Conservation (phyloP, 2,113 vertebrate species). For the Oncorhynchus nerka region DNA sequence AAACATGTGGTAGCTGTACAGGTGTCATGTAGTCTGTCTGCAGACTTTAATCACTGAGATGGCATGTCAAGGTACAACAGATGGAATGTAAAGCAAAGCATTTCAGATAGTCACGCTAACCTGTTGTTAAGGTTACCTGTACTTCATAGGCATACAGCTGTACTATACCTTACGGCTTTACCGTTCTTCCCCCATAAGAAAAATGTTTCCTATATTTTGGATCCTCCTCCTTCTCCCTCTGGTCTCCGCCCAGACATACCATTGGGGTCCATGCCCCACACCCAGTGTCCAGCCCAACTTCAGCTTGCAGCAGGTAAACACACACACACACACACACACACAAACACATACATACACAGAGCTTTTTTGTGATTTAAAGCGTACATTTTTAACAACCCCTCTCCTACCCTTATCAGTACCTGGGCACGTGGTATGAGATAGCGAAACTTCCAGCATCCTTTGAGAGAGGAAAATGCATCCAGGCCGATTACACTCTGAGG, state of each 20-base stretch:
- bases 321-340: background rate
- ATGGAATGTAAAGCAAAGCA: too few relatives aligned
- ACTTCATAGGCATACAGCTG: too few relatives aligned
- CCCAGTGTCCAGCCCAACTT: conserved; percentile 83
- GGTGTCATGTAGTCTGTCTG: too few relatives aligned
- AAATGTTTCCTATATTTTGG: conserved; percentile 29
- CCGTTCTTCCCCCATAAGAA: conserved; percentile 5
- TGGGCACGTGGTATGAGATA: conserved; percentile 78
- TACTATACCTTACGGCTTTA: too few relatives aligned
- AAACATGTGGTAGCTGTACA: too few relatives aligned
- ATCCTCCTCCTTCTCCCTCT: conserved; percentile 53
- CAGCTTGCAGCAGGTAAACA: conserved; percentile 41
- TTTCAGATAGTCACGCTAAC: too few relatives aligned
- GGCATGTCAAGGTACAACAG: too few relatives aligned
- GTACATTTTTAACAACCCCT: background rate
- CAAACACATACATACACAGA: background rate
- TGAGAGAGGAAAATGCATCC: conserved; percentile 73
- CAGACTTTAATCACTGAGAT: too few relatives aligned
- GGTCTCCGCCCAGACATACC: conserved; percentile 76
- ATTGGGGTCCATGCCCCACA: conserved; percentile 78
- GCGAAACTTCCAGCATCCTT: conserved; percentile 66
- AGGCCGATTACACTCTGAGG: conserved; percentile 63
- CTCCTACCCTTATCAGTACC: conserved; percentile 54
- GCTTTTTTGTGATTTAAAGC: background rate
- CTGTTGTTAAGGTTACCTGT: too few relatives aligned